Percentiles rank a stretch among this genome's conserved stretches.
These are phyloP conservation scores for Zaprionus camerounensis DNA, from an alignment of 1,140 invertebrate species.

Conservation along the genomic window DNA sequence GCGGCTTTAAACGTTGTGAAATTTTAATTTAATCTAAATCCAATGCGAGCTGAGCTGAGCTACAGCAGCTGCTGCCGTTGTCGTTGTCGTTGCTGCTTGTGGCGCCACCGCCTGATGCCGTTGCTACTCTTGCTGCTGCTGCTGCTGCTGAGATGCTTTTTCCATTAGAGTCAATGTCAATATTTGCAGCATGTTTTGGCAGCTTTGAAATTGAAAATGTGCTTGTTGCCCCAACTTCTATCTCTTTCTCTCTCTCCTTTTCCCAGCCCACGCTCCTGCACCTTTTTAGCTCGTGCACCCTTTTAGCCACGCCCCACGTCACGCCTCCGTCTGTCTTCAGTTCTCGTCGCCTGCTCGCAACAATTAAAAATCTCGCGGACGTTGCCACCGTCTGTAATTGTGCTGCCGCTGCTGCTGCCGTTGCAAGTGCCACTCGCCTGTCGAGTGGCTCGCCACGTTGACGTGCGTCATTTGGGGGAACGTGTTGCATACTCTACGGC, in stretches of 20 bases:
- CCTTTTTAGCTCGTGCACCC: background rate
- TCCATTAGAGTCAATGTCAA: constrained; percentile 78
- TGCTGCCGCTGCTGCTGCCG: constrained; percentile 11
- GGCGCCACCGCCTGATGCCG: background rate
- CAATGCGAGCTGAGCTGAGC: background rate
- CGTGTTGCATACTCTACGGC: constrained; percentile 48
- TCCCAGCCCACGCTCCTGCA: background rate
- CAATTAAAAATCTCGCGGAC: constrained; percentile 52
- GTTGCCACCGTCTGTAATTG: constrained; percentile 47
- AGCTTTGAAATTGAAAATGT: constrained; percentile 77
- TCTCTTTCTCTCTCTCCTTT: background rate
- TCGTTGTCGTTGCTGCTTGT: background rate
- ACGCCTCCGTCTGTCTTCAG: background rate
- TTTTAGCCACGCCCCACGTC: background rate
- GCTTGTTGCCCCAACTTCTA: constrained; percentile 19
- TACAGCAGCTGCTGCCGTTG: background rate
- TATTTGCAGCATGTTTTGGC: constrained; percentile 78
- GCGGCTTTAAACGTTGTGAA: background rate
- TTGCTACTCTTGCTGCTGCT: background rate
- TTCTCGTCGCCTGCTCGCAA: constrained; percentile 19
- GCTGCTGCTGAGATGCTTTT: constrained; percentile 55
- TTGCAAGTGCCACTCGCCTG: constrained; percentile 51
- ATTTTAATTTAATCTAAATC: constrained; percentile 5
- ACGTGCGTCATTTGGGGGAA: constrained; percentile 43
- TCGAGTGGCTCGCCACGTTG: constrained; percentile 14